Base-by-base conservation (phyloP, 2,888 invertebrate species). In the Ectemnius lituratus region DNA sequence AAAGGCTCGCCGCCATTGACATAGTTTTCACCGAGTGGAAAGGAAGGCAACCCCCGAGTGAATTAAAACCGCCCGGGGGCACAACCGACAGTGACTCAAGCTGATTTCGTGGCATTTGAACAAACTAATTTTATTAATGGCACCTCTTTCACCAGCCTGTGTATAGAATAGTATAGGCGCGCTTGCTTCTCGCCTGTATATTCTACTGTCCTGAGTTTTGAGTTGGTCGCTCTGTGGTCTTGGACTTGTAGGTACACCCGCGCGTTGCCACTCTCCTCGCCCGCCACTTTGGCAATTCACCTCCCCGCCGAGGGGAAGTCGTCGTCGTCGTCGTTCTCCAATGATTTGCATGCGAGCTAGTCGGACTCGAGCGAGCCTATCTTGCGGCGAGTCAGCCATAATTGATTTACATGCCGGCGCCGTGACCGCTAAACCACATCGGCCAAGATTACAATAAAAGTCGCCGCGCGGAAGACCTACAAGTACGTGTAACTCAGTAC, bases 81-180 rank as follows among this genome's bases (percentile, higher is more conserved):
- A 23, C 23, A 2, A 23, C 23, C 23, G 23, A 23, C 37, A 13
- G 46, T 62, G 20, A 0, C 27, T 4, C 57, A 58, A 72, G 72
- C 65, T 75, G 68, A 75, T 75, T 69, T 75, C 56, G 61, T 59
- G 68, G 14, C 16, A 16, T 52, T 52, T 52, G 14, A 13, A 13
- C 49, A 58, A 75, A 75, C 65, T 75, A 73, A 75, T 75, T 65
- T 75, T 47, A 56, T 62, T 68, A 75, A 73, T 75, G 68, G 66
- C 20, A 49, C 57, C 60, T 5, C 58, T 28, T 47, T 37, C 16
- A 2, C 13, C 20, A 16, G 1, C 20, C 20, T 20, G 20, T 20
- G 20, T 20, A 20, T 20, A 20, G 20, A 20, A 2, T 20, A 2
- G 1, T 14, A 18, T 37, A 5, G n/a, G 28, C 23, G 14, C 14